These are phyloP conservation scores for Thymallus thymallus DNA, from an alignment of 2,113 vertebrate species.

Conservation along the genomic window DNA sequence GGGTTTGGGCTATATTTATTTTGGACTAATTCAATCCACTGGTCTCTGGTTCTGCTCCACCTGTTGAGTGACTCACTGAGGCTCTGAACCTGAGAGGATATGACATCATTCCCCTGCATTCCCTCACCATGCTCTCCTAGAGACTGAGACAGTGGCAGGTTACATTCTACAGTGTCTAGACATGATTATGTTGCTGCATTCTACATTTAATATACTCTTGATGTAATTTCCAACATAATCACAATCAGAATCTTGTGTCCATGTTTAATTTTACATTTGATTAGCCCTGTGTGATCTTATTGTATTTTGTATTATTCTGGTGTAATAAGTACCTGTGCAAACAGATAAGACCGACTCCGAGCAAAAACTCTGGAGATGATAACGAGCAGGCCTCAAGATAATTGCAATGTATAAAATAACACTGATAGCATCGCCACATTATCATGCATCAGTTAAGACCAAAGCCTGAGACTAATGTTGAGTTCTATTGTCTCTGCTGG, in stretches of 20 bases:
- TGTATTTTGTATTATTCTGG: too few species aligned
- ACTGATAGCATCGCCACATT: constrained; percentile 14
- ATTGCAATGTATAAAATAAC: background rate
- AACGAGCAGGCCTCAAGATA: background rate
- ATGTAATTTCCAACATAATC: too few species aligned
- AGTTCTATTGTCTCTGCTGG: constrained; percentile 8
- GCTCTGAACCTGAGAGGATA: background rate
- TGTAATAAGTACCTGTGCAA: background rate
- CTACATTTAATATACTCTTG: too few species aligned
- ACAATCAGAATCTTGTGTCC: too few species aligned
- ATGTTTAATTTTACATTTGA: too few species aligned
- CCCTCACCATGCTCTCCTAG: background rate
- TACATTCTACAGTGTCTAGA: too few species aligned
- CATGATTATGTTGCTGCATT: too few species aligned
- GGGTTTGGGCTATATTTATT: constrained; percentile 2
- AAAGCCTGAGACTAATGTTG: background rate
- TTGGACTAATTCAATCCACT: constrained; percentile 3
- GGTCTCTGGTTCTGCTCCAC: constrained; percentile 9
- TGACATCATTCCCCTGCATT: background rate
- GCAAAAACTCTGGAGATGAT: background rate
- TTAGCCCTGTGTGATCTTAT: too few species aligned
- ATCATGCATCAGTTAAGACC: background rate
- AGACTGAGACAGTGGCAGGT: background rate
- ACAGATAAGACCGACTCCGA: background rate
- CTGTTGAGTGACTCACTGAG: constrained; percentile 1